Evolutionary conservation across 2,888 invertebrate species (phyloP).

Genomic region (Agrotis exclamationis): DNA sequence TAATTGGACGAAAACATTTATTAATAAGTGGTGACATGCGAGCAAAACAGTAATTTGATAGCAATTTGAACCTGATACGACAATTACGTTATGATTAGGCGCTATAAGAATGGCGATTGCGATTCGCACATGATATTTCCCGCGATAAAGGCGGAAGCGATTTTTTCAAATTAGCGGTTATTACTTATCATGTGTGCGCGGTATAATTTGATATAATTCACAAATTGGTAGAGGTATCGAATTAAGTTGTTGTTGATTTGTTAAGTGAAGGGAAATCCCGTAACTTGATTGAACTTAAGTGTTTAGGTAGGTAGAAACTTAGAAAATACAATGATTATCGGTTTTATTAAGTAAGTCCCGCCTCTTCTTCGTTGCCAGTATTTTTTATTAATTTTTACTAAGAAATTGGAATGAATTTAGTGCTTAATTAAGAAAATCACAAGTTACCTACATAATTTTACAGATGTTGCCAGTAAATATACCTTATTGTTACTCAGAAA

Average conservation of each 20-base stretch:
- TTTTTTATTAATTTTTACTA: too few relatives aligned
- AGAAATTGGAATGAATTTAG: too few relatives aligned
- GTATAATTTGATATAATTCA: slow-evolving; percentile 59
- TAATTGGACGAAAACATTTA: slow-evolving; percentile 58
- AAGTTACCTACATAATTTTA: too few relatives aligned
- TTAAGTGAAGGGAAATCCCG: slow-evolving; percentile 37
- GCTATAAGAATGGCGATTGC: slow-evolving; percentile 65
- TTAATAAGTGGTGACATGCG: slow-evolving; percentile 73
- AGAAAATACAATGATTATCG: neutral
- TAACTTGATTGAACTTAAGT: slow-evolving; percentile 15
- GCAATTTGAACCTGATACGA: slow-evolving; percentile 73
- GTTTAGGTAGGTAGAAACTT: neutral
- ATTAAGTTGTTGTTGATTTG: slow-evolving; percentile 46
- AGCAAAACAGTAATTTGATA: slow-evolving; percentile 74
- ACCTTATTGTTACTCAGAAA: neutral
- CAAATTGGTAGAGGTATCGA: slow-evolving; percentile 31
- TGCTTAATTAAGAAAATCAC: too few relatives aligned
- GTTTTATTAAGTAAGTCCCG: neutral
- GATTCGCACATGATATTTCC: slow-evolving; percentile 66
- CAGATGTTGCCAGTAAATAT: neutral
- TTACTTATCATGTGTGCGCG: slow-evolving; percentile 49
- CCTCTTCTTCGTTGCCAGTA: neutral
- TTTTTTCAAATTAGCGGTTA: slow-evolving; percentile 65
- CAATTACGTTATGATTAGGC: slow-evolving; percentile 72
- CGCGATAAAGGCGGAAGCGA: slow-evolving; percentile 64